Evolutionary conservation across 2,888 invertebrate species (phyloP).

Genomic region (Cephus spinipes): DNA sequence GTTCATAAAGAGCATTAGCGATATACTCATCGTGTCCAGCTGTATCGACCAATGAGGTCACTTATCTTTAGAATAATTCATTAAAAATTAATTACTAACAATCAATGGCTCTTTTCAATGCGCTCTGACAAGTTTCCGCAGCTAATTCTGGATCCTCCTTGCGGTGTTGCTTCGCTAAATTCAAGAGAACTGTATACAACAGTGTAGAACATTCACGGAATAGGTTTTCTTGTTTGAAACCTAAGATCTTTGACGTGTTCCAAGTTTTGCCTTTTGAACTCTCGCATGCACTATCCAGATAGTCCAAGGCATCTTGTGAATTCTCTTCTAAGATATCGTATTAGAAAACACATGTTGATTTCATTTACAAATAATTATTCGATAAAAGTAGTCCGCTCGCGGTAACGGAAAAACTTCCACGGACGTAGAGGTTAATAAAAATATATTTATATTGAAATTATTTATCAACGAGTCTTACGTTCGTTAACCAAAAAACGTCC

Average conservation of each 20-base stretch:
- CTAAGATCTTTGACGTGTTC: constrained; percentile 38
- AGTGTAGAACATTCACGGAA: constrained; percentile 45
- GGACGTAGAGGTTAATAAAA: not conserved
- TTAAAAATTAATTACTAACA: constrained; percentile 32
- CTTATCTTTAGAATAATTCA: not conserved
- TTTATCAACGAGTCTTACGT: constrained; percentile 30
- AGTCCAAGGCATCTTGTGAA: constrained; percentile 34
- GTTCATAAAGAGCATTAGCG: constrained; percentile 39
- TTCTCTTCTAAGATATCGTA: constrained; percentile 27
- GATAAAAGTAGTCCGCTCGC: not conserved
- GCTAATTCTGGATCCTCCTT: constrained; percentile 32
- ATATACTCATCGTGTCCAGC: constrained; percentile 39
- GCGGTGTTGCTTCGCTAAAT: constrained; percentile 27
- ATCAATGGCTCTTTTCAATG: constrained; percentile 39
- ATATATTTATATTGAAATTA: not conserved
- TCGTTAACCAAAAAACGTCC: constrained; percentile 49
- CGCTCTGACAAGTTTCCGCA: constrained; percentile 35
- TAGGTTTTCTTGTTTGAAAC: constrained; percentile 34
- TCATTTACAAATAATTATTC: too few relatives aligned
- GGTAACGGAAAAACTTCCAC: not conserved
- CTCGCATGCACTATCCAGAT: constrained; percentile 39
- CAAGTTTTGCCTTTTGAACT: constrained; percentile 34
- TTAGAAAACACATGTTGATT: not conserved
- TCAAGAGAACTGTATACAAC: constrained; percentile 38
- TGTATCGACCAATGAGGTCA: constrained; percentile 13